These are phyloP conservation scores for Zaprionus vittiger DNA, from an alignment of 1,140 invertebrate genomes.

Conservation along the genomic window DNA sequence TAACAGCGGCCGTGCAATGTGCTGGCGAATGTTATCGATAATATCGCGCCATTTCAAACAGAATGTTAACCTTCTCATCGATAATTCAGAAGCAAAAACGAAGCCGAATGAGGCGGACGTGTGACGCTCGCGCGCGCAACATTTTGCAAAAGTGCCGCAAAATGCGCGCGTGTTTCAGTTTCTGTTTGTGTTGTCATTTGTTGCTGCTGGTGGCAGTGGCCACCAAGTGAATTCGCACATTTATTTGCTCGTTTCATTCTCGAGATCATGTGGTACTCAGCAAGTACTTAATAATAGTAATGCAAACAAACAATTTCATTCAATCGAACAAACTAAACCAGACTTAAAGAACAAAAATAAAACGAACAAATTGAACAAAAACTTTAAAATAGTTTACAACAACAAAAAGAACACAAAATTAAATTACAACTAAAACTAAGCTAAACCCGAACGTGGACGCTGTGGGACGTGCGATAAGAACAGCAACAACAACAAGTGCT, in stretches of 20 bases:
- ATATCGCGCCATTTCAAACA: conserved; percentile 32
- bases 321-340: conserved; percentile 18
- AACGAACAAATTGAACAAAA: conserved; percentile 14
- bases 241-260: conserved; percentile 25
- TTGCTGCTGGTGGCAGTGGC: conserved; percentile 26
- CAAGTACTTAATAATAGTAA: conserved; percentile 19
- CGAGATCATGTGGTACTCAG: conserved; percentile 26
- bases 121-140: conserved; percentile 49
- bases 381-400: conserved; percentile 10
- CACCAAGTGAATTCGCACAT: conserved; percentile 38
- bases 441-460: conserved; percentile 42
- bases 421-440: conserved; percentile 34
- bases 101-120: conserved; percentile 49
- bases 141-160: conserved; percentile 51
- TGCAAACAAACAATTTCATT: conserved; percentile 22
- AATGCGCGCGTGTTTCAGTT: conserved; percentile 54
- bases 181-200: conserved; percentile 48
- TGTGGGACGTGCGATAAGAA: conserved; percentile 69
- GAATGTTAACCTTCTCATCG: conserved; percentile 20
- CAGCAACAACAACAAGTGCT: conserved; percentile 36
- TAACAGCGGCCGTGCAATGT: conserved; percentile 28
- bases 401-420: conserved; percentile 3
- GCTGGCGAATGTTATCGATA: conserved; percentile 33
- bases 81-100: conserved; percentile 50
- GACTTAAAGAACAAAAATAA: conserved; percentile 18